Evolutionary conservation across 2,888 invertebrate species (phyloP).

Genomic region (Stenchaetothrips biformis): DNA sequence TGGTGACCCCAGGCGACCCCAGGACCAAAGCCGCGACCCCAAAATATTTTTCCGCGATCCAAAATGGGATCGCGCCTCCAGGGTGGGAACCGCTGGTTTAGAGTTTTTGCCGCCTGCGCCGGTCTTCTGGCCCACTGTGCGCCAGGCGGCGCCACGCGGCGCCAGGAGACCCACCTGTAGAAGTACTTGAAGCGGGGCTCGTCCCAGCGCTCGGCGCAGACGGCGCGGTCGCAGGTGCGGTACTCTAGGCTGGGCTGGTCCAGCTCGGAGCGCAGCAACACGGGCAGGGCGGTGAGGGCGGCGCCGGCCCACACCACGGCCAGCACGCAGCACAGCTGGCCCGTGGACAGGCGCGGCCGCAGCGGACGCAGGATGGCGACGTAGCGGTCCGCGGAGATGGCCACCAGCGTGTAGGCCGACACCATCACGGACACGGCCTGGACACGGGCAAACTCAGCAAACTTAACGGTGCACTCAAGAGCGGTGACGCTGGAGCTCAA

Average conservation of each 20-base stretch:
- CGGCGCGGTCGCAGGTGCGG: conserved; percentile 60
- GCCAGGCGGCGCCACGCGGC: too few species aligned
- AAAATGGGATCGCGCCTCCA: too few species aligned
- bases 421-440: conserved; percentile 71
- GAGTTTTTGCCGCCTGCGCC: too few species aligned
- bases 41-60: too few species aligned
- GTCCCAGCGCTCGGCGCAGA: conserved; percentile 70
- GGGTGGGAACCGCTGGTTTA: too few species aligned
- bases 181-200: conserved; percentile 58
- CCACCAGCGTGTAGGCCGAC: conserved; percentile 84
- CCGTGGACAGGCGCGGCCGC: conserved; percentile 71
- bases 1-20: too few species aligned
- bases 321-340: conserved; percentile 64
- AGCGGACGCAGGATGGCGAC: conserved; percentile 87
- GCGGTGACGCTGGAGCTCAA: too few species aligned
- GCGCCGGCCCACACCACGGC: conserved; percentile 70
- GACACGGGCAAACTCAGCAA: too few species aligned
- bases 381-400: conserved; percentile 85
- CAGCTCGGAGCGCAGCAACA: conserved; percentile 66
- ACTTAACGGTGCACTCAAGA: too few species aligned
- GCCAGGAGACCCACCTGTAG: conserved; percentile 71
- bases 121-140: too few species aligned
- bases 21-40: too few species aligned
- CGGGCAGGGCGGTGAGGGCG: conserved; percentile 72
- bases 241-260: conserved; percentile 60